These are phyloP conservation scores for Eupithecia vulgata DNA, from an alignment of 2,888 invertebrate genomes.

Conservation along the genomic window DNA sequence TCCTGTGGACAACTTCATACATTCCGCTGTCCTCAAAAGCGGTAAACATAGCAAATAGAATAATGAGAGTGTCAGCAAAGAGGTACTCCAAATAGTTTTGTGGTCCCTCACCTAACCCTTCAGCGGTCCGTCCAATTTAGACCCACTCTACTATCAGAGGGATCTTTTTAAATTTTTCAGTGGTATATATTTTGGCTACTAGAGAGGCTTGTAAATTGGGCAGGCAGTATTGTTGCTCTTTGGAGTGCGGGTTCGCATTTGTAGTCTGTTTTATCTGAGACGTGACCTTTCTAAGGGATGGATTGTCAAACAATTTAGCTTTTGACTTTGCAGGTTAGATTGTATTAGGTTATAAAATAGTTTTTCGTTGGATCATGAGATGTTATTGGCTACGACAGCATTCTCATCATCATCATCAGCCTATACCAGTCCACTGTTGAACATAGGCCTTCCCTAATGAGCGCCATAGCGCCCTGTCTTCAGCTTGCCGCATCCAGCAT, in stretches of 20 bases:
- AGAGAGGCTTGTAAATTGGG: conserved; percentile 36
- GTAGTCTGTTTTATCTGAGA: conserved; percentile 33
- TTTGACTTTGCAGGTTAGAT: conserved; percentile 5
- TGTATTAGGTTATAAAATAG: not conserved
- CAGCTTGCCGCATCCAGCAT: too few relatives aligned
- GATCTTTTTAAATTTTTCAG: conserved; percentile 50
- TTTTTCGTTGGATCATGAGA: not conserved
- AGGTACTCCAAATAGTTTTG: conserved; percentile 48
- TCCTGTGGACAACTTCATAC: conserved; percentile 11
- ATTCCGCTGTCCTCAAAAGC: conserved; percentile 26
- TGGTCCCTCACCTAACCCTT: conserved; percentile 48
- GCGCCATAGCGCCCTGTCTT: too few relatives aligned
- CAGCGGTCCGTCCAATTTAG: conserved; percentile 47
- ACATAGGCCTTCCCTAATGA: too few relatives aligned
- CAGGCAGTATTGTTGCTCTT: conserved; percentile 30
- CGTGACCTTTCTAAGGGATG: not conserved
- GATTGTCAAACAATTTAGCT: not conserved
- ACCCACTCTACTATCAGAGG: conserved; percentile 45
- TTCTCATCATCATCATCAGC: too few relatives aligned
- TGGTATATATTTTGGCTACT: conserved; percentile 44
- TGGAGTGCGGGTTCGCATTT: conserved; percentile 30
- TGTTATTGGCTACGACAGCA: not conserved
- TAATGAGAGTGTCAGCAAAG: conserved; percentile 32
- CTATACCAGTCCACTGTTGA: too few relatives aligned
- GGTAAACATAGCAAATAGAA: conserved; percentile 35